Base-by-base conservation (phyloP, 2,113 vertebrate species). In the Hepsetus odoe region DNA sequence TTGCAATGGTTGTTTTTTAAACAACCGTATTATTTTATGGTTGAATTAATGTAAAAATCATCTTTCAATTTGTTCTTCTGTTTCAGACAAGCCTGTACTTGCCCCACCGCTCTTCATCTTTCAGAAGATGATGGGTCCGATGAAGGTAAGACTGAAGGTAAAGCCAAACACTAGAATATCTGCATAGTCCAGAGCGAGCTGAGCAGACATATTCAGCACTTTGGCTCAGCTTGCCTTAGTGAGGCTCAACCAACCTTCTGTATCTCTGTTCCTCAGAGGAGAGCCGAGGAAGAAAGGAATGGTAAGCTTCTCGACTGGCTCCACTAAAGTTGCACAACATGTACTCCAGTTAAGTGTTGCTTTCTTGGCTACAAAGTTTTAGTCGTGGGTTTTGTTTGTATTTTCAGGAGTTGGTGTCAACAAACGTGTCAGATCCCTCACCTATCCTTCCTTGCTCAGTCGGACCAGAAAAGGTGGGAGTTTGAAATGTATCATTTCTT, bases 111-210 rank as follows among this genome's bases (percentile, higher is more conserved):
- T 85, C 64, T 95, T 95, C 87, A 51, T 94, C 82, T 94, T 93
- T 83, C 87, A 90, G 81, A 94, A 87, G 81, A 90, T 84, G 75
- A 75, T 88, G 16, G 10, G 0, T 16, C 44, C 85, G 76, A 84
- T 86, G 73, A 95, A 95, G 92, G 94, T 95, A 89, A 90, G 18
- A 40, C 20, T n/a, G 24, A n/a, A n/a, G n/a, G n/a, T n/a, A 13
- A 22, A 62, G 66, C 56, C 74, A 53, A 55, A 79, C n/a, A 35
- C 20, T 35, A 35, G 58, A 5, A 51, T 4, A 4, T 49, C 2
- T 26, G 38, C 18, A 35, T 20, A 30, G 11, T 46, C 35, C 16
- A 28, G 38, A 22, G 59, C 16, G 20, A 1, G 30, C 26, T 24
- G 32, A 18, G 14, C 58, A 35, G 9, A 51, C 28, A 16, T 49